Evolutionary conservation across 92 coral and sea anemone species (phyloP), one percentile per base, ranked within the genome.

Genomic region (Zoanthus solanderi): DNA sequence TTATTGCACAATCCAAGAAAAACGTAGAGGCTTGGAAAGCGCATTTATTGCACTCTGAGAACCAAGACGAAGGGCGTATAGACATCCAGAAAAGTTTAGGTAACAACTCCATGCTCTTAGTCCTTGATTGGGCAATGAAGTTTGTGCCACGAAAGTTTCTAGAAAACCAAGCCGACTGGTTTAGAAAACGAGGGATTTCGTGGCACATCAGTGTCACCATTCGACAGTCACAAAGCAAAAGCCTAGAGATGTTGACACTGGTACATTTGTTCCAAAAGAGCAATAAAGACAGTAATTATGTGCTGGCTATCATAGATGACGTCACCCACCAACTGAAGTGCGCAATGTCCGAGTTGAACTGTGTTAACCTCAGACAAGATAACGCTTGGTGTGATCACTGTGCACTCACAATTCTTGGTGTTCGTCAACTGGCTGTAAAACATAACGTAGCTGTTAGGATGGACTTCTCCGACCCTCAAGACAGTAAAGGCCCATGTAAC

Each of bases 151-250:
- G 89, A n/a, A 93, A 93, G 63, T 93, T 58, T 67, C 67, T 89
- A 75, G 92, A 91, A 37, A 91, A 87, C 72, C 94, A 91, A 74
- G 68, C 63, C 56, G 95, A 92, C 48, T 90, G 88, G 90, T 90
- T 87, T 63, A 84, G 67, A 0, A 91, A 91, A 57, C 77, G 91
- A 30, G 94, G 92, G 0, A 83, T 88, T 48, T 69, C 89, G 65
- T 92, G 88, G 88, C 92, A 89, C 87, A n/a, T 85, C 4, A 89
- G 90, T n/a, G 94, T 89, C 17, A 90, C 94, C 32, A 79, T 57
- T 75, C 56, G 88, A 63, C 29, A 13, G 14, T 23, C 44, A 71
- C 44, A 75, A 60, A 18, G 83, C 32, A 88, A 90, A 16, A 42
- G 86, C 23, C 23, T 23, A 23, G 54, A 92, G 90, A 90, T 87